phyloP scores from a whole-genome alignment of 2,888 invertebrate species.

The Hydraecia micacea region DNA sequence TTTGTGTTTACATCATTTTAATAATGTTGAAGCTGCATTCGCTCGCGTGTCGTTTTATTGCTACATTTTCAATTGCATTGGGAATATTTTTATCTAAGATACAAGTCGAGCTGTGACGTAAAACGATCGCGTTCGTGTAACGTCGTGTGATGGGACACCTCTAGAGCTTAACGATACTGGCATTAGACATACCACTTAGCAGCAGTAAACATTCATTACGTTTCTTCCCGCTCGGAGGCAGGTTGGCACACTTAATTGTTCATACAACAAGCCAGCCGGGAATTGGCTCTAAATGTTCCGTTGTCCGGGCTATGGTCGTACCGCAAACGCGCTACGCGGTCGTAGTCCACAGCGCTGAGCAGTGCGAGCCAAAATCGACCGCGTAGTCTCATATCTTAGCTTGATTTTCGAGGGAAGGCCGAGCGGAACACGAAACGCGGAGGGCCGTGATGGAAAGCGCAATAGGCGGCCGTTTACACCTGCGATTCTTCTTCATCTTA shows the following conservation, averaged over 20 bases:
- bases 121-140: slow-evolving; percentile 31
- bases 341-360: slow-evolving; percentile 67
- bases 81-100: slow-evolving; percentile 60
- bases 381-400: slow-evolving; percentile 75
- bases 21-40: slow-evolving; percentile 55
- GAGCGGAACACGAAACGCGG: slow-evolving; percentile 61
- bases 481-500: slow-evolving; percentile 90
- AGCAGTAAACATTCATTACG: slow-evolving; percentile 85
- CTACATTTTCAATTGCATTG: slow-evolving; percentile 52
- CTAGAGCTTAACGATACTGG: slow-evolving; percentile 68
- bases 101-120: slow-evolving; percentile 48
- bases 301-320: slow-evolving; percentile 84
- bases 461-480: slow-evolving; percentile 88
- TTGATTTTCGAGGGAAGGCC: slow-evolving; percentile 71
- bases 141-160: slow-evolving; percentile 42
- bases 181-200: slow-evolving; percentile 77
- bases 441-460: slow-evolving; percentile 85
- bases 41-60: slow-evolving; percentile 35
- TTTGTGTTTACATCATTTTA: slow-evolving; percentile 73
- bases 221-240: slow-evolving; percentile 84
- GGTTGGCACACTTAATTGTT: slow-evolving; percentile 89
- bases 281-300: slow-evolving; percentile 88
- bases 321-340: slow-evolving; percentile 82
- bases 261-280: slow-evolving; percentile 89
- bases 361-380: slow-evolving; percentile 80